Evolutionary conservation across 37 sponge, comb jelly and placozoan genomes (phyloP), one percentile per base, ranked within the genome.

Genomic region (Hormiphora californensis): DNA sequence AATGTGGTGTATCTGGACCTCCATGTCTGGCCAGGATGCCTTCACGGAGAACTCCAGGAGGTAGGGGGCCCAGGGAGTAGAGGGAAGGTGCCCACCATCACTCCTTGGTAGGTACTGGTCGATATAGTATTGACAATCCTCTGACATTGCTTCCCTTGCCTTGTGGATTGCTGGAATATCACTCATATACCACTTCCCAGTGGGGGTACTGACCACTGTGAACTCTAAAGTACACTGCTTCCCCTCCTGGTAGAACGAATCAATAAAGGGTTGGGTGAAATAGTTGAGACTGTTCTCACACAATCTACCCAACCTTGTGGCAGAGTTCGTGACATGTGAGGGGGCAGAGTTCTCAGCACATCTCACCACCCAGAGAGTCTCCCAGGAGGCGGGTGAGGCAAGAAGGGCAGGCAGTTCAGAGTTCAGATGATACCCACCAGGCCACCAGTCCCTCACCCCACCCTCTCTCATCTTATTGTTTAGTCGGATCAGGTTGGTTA

Each of bases 201-300:
- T 28, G 28, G 46, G 41, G 17, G 43, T 73, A n/a, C n/a, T n/a
- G 0, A 73, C 81, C 9, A 41, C 27, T 4, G 81, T 73, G 23
- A 73, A 73, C 44, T 73, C 81, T 0, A 73, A 28, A 28, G 46
- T 73, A 5, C 46, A 41, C 81, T 39, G 81, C 12, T 46, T n/a
- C 28, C 43, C 12, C 27, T 73, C 81, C 12, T 43, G 7, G 3
- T 21, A 7, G 0, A 73, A 17, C 1, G 81, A 73, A 2, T 73
- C 44, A 7, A 73, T 22, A 28, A 43, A 73, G 1, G 81, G 81
- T 46, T 73, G 81, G 19, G 68, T 46, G 23, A 73, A 73, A 28
- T 73, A 73, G 23, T 27, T 73, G 28, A 73, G 38, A 73, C 81
- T 73, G 46, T 73, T 73, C 46, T 73, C 81, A 40, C 81, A 73